Conservation (phyloP, 1,140 invertebrate species). For the Drosophila azteca region DNA sequence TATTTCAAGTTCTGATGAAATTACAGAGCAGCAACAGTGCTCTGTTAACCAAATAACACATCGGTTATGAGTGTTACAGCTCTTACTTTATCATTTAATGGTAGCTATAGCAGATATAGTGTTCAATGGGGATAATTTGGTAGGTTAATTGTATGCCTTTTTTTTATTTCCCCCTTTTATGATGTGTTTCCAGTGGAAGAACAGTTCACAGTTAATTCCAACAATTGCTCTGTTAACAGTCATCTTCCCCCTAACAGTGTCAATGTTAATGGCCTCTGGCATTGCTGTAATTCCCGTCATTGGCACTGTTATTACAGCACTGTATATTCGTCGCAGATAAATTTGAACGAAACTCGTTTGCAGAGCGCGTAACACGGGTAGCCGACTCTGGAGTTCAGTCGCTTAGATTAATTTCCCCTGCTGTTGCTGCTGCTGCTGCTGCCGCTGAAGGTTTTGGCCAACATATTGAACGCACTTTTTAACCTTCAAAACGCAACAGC, state of each 20-base stretch:
- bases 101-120: no score
- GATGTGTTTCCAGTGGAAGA: background rate
- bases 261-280: conserved; percentile 46
- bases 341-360: conserved; percentile 63
- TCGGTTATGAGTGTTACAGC: no score
- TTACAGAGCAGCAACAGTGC: background rate
- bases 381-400: conserved; percentile 17
- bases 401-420: conserved; percentile 56
- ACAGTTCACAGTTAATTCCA: conserved; percentile 11
- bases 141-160: no score
- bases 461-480: conserved; percentile 65
- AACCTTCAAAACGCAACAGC: conserved; percentile 65
- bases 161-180: background rate
- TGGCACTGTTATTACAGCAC: conserved; percentile 36
- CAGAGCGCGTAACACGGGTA: conserved; percentile 40
- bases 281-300: conserved; percentile 9
- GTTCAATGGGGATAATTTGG: no score
- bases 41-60: background rate
- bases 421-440: background rate
- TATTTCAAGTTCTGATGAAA: background rate
- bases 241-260: conserved; percentile 43
- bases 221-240: no score
- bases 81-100: no score
- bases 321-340: conserved; percentile 50
- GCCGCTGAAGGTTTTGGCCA: conserved; percentile 34